Evolutionary conservation across 2,797 vertebrate species (phyloP), one percentile per base, ranked within the genome.

Genomic region (Enteromius argenteus): DNA sequence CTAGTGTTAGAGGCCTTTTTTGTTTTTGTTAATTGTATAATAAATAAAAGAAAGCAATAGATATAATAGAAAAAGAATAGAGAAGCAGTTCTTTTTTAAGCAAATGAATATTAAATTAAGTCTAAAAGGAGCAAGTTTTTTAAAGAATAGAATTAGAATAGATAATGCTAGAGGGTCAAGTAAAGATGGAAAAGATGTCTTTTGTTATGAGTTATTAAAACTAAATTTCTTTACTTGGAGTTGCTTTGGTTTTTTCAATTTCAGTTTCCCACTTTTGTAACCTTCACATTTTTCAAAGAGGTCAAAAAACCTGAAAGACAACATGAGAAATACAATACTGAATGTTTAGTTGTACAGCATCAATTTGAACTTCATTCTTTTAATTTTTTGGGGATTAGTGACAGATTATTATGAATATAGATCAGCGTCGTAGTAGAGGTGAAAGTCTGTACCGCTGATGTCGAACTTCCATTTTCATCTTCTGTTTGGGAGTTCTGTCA

Each of bases 401-500:
- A 64, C 9, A 5, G 23, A 9, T 19, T 10, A 19, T 49, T 23
- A 72, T 58, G 51, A 76, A 37, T 17, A 10, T 17, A 37, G 35
- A 5, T 77, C 27, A 15, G 1, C 6, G 19, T 14, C 49, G 56
- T n/a, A 71, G 51, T 2, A 2, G 27, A 39, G 68, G 15, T 77
- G 3, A n/a, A 49, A 81, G 15, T 68, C 39, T 13, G 19, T 85
- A 97, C 96, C 92, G 95, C 81, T 97, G 96, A 91, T 97, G 96
- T 58, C 96, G 95, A 89, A 97, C 96, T 94, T 97, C 96, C 96
- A 97, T 97, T 93, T 97, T 97, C 96, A 97, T 97, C 92, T 97
- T 97, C 87, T 97, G 96, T 84, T 97, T 97, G 82, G 96, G 96
- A 77, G 96, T 97, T 87, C 96, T 91, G 91, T 97, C 96, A 39